These are phyloP conservation scores for Hanleya hanleyi DNA, from an alignment of 2,888 invertebrate genomes.

Conservation along the genomic window DNA sequence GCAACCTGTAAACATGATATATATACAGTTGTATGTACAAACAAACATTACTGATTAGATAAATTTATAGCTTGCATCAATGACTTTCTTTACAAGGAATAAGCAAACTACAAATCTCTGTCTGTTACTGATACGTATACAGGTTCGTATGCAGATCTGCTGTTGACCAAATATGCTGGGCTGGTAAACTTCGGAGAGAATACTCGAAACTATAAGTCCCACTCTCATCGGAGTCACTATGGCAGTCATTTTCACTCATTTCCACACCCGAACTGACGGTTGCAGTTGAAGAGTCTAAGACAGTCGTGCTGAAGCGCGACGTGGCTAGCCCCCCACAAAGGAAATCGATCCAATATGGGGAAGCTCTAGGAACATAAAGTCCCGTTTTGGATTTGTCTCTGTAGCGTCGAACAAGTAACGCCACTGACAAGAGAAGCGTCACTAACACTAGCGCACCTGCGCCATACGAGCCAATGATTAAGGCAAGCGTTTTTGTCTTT, in stretches of 20 bases:
- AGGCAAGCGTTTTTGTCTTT: constrained; percentile 9
- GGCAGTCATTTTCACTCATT: constrained; percentile 5
- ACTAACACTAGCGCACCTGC: constrained; percentile 2
- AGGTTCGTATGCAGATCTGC: neutral
- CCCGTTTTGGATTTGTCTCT: constrained; percentile 1
- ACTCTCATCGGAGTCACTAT: constrained; percentile 10
- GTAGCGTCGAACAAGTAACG: neutral
- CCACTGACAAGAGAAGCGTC: neutral
- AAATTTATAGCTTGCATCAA: too few species aligned
- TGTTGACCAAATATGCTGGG: constrained; percentile 7
- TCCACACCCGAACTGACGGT: constrained; percentile 8
- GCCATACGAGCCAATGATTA: neutral
- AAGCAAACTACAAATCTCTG: too few species aligned
- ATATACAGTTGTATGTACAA: too few species aligned
- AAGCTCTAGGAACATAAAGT: neutral
- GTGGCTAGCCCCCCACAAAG: neutral
- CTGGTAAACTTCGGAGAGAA: constrained; percentile 1
- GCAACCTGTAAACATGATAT: too few species aligned
- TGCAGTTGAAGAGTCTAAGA: neutral
- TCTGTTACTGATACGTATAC: neutral
- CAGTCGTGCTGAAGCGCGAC: neutral
- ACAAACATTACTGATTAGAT: too few species aligned
- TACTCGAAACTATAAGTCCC: constrained; percentile 10
- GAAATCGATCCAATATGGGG: constrained; percentile 8
- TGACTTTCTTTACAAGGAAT: too few species aligned